Evolutionary conservation across 2,797 vertebrate species (phyloP).

Genomic region (Sebastes paucispinis): DNA sequence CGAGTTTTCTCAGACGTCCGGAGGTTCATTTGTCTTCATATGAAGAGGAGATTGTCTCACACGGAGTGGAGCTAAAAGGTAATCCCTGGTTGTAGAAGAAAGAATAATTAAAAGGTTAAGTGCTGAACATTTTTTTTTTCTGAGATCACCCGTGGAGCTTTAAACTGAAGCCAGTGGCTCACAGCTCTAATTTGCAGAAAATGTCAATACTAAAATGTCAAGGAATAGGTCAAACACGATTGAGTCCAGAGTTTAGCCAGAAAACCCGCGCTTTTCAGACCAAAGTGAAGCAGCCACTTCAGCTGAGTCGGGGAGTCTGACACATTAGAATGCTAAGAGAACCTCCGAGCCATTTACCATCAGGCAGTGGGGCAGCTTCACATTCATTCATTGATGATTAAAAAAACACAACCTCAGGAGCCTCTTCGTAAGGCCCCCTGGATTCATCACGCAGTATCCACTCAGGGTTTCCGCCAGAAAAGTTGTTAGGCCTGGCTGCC

Average conservation of each 20-base stretch:
- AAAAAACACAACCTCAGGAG: slow-evolving; percentile 16
- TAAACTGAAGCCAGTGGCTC: slow-evolving; percentile 69
- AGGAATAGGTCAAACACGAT: slow-evolving; percentile 78
- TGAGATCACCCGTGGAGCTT: slow-evolving; percentile 70
- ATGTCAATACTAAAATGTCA: slow-evolving; percentile 85
- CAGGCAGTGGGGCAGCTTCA: slow-evolving; percentile 13
- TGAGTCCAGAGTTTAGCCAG: slow-evolving; percentile 59
- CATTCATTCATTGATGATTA: slow-evolving; percentile 37
- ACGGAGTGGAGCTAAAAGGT: slow-evolving; percentile 56
- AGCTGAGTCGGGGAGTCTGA: slow-evolving; percentile 33
- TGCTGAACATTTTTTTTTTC: slow-evolving; percentile 68
- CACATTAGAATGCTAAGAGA: slow-evolving; percentile 65
- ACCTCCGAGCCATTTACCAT: slow-evolving; percentile 34
- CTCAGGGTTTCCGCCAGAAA: background rate
- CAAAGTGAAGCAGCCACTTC: slow-evolving; percentile 51
- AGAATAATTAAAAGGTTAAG: slow-evolving; percentile 85
- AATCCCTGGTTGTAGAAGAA: slow-evolving; percentile 67
- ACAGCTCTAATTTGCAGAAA: slow-evolving; percentile 81
- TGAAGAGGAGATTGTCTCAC: slow-evolving; percentile 51
- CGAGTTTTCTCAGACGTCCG: slow-evolving; percentile 21
- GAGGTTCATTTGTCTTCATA: slow-evolving; percentile 58
- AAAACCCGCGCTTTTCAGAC: slow-evolving; percentile 43
- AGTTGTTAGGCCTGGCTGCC: background rate
- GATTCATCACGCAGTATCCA: background rate
- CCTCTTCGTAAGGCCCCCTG: background rate